Evolutionary conservation across 2,888 invertebrate species (phyloP), one percentile per base, ranked within the genome.

Genomic region (Unio pictorum): DNA sequence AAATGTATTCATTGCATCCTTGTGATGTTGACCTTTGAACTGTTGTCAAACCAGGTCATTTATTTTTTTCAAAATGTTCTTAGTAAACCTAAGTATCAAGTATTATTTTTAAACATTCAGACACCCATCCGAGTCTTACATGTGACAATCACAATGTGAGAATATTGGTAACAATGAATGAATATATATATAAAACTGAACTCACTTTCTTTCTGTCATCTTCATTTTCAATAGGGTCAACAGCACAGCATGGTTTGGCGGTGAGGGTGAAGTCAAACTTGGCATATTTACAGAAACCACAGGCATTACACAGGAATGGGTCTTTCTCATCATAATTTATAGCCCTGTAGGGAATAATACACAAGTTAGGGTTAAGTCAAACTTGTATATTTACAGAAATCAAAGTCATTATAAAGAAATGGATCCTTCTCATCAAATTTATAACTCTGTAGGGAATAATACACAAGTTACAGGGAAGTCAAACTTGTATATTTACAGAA

Each of bases 271-370:
- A 96, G 91, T 99, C 99, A 90, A 99, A 98, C 91, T 99, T 98
- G 56, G 98, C 99, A 91, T 99, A 99, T 91, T 99, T 99, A 92
- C 99, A 99, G 92, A 97, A 99, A 1, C 99, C 99, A 91, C 99
- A 99, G 6, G 98, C 95, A 91, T 98, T 98, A 88, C 99, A 99
- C 34, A 99, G 92, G 93, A 99, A 99, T 0, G 99, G 99, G 91
- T 99, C 99, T 89, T 98, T 97, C 90, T 99, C 98, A 90, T 98
- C 98, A 90, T 99, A 99, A 91, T 99, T 99, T 83, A 99, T 99
- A 0, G 98, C 97, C 34, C 97, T 95, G 87, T 3, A 88, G 84
- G 74, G 18, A 61, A 18, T 56, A 60, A 61, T 15, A 45, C 45
- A 62, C 28, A 62, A 8, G 94, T 94, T 68, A 98, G 92, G 20